Base-by-base conservation (phyloP, 2,888 invertebrate genomes). In the Hermaeophaga mercurialis region DNA sequence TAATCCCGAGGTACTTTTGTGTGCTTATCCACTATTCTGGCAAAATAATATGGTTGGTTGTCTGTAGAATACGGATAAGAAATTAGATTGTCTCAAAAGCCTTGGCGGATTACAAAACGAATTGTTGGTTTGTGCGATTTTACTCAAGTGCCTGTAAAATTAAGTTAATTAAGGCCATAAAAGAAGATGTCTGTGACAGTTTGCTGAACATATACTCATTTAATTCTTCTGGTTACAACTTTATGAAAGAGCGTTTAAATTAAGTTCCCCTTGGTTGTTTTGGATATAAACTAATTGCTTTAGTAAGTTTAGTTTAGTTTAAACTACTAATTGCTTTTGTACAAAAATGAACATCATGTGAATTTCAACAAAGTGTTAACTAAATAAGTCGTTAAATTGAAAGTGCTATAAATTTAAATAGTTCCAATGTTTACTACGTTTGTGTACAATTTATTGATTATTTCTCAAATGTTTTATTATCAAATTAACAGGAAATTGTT, bases 111-210 rank as follows among this genome's bases (percentile, higher is more conserved):
- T 73, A 72, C 69, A 43, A 43, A 71, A 67, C 68, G 71, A 70
- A 70, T 74, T 72, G 72, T 71, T 73, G 73, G 72, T 72, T 68
- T 72, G 72, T 68, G 43, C 3, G 70, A 71, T 70, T 73, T 72
- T 71, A 70, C 70, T 70, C 64, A 66, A 70, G 68, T 66, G 71
- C 70, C 68, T 73, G 72, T 73, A 72, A 73, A 74, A 74, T 74
- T 71, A 71, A 73, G 67, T 73, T 72, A 73, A 74, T 71, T 72
- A 65, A 58, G 54, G 64, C 61, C 70, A 69, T 73, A 72, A 73
- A 72, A 73, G 70, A 71, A 73, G 68, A 68, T 67, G 63, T 63
- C 68, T 64, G 65, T 64, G 65, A 64, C 63, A 63, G 61, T 62
- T 65, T 61, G 62, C 62, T 59, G 41, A 44, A 53, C 49, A 41